These are phyloP conservation scores for Gonioctena quinquepunctata DNA, from an alignment of 1,140 invertebrate species.

Conservation along the genomic window DNA sequence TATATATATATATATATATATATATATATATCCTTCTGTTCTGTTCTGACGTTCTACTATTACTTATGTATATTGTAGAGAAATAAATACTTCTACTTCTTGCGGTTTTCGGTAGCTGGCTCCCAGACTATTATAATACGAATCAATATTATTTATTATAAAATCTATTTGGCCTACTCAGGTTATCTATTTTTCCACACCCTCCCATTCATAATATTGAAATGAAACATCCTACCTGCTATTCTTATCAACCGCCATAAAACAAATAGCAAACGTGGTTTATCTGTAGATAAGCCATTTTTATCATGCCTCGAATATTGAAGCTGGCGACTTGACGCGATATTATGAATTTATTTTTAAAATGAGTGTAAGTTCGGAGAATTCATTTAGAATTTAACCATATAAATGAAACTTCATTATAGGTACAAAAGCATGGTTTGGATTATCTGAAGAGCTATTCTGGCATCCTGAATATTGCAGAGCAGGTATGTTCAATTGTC, in stretches of 20 bases:
- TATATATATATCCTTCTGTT: no score
- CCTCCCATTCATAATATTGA: no score
- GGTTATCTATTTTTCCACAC: no score
- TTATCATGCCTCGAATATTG: not conserved
- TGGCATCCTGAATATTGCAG: not conserved
- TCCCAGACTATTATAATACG: no score
- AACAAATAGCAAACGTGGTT: not conserved
- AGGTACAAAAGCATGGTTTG: not conserved
- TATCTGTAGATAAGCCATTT: not conserved
- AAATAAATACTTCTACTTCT: no score
- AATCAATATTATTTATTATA: no score
- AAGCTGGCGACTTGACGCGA: not conserved
- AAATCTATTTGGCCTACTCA: no score
- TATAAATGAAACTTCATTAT: not conserved
- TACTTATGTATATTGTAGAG: no score
- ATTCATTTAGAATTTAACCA: not conserved
- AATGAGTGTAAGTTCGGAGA: conserved; percentile 3
- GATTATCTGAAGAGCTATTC: conserved; percentile 1
- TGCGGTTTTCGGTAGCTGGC: no score
- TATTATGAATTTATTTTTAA: not conserved
- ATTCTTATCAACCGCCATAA: not conserved
- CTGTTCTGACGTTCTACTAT: no score
- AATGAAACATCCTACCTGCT: not conserved
- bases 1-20: no score
- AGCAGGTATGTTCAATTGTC: not conserved